Evolutionary conservation across 2,113 vertebrate species (phyloP).

Genomic region (Sapayoa aenigma): DNA sequence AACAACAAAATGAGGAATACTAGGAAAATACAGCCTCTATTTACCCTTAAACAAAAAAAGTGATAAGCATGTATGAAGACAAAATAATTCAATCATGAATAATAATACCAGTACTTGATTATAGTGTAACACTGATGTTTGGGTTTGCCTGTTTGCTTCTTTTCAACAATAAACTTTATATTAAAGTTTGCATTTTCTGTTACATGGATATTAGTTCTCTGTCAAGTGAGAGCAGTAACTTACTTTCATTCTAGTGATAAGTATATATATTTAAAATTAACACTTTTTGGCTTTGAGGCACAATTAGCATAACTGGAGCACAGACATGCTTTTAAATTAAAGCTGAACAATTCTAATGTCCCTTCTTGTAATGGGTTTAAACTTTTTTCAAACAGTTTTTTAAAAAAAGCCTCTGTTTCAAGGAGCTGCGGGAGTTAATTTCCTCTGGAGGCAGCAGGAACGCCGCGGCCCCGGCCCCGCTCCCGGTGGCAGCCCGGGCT

Average conservation of each 20-base stretch:
- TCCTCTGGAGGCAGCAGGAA: too few relatives aligned
- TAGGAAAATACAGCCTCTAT: neutral
- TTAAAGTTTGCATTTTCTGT: neutral
- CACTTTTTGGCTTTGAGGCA: neutral
- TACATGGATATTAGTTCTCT: neutral
- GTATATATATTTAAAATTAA: neutral
- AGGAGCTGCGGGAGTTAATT: too few relatives aligned
- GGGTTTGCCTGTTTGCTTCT: neutral
- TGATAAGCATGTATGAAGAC: neutral
- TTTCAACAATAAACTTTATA: neutral
- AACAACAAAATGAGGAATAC: neutral
- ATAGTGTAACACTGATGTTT: neutral
- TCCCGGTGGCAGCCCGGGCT: too few relatives aligned
- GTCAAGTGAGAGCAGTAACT: neutral
- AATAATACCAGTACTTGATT: neutral
- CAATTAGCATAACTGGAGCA: neutral
- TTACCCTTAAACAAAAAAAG: neutral
- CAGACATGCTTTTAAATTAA: neutral
- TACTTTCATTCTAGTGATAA: neutral
- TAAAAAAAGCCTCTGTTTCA: too few relatives aligned
- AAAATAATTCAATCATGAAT: neutral
- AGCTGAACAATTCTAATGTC: too few relatives aligned
- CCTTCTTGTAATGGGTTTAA: too few relatives aligned
- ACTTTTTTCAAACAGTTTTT: too few relatives aligned
- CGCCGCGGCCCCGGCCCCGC: too few relatives aligned